Evolutionary conservation across 2,888 invertebrate genomes (phyloP).

Genomic region (Hermodice carunculata): DNA sequence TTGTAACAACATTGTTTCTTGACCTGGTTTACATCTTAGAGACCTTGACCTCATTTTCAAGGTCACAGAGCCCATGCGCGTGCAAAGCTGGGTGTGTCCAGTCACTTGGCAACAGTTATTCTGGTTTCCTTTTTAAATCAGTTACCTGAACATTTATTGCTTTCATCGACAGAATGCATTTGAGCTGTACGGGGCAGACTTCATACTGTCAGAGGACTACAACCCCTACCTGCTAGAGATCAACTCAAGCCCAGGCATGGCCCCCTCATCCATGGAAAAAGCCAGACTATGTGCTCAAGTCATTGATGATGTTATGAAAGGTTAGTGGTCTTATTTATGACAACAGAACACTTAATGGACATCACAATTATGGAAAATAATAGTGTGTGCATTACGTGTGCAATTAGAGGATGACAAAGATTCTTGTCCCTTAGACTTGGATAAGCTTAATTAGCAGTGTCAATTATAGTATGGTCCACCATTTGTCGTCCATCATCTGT

Average conservation of each 20-base stretch:
- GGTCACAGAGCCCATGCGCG: too few species aligned
- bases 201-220: conserved; percentile 85
- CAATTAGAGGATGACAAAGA: too few species aligned
- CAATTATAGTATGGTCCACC: not conserved
- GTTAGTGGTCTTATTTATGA: conserved; percentile 70
- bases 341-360: not conserved
- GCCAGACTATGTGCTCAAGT: conserved; percentile 85
- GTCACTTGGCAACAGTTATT: too few species aligned
- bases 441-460: not conserved
- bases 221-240: conserved; percentile 92
- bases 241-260: conserved; percentile 87
- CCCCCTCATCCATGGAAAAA: conserved; percentile 86
- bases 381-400: too few species aligned
- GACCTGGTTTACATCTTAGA: too few species aligned
- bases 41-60: too few species aligned
- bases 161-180: conserved; percentile 87
- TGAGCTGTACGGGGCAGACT: conserved; percentile 93
- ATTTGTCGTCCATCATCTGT: too few species aligned
- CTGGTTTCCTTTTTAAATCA: too few species aligned
- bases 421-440: too few species aligned
- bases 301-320: conserved; percentile 88
- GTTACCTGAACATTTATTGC: too few species aligned
- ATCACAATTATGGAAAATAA: not conserved
- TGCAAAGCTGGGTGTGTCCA: too few species aligned
- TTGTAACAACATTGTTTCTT: too few species aligned